Base-by-base conservation (phyloP, 2,113 vertebrate species). In the Cyprinus carpio region DNA sequence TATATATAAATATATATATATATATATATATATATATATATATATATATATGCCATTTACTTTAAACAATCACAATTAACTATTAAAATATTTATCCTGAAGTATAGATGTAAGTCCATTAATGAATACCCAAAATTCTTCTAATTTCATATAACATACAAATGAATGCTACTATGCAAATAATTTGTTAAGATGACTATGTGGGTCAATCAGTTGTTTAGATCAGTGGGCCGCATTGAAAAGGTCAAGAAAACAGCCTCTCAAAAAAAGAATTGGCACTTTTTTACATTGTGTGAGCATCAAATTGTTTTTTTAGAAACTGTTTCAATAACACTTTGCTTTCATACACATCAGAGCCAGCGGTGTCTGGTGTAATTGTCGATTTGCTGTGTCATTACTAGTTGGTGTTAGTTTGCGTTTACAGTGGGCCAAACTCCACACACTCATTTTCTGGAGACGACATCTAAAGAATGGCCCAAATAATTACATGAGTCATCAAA, bases 401-500 rank as follows among this genome's bases (percentile, higher is more conserved):
- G 75, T 56, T 31, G 34, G 27, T 77, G 51, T 77, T 31, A 31
- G 64, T 67, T 67, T 31, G 64, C 15, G 76, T 76, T 58, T 82
- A 83, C 79, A 23, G n/a, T 10, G 10, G 13, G 43, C 65, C 23
- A 69, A 69, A 67, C 77, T 85, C 54, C 37, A 74, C 81, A 86
- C 71, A 31, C 25, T 87, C 54, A 77, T 85, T 87, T 65, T 81
- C 69, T 67, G 29, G 37, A 83, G 75, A 89, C 81, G 62, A 79
- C 88, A 89, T 92, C 91, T 90, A 90, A 83, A 67, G 71, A 46
- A 23, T 77, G 91, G 86, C 62, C 71, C 65, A 84, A 93, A 92
- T 89, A 89, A 93, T 93, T 86, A 89, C 80, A 74, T 4, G 84
- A 89, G 85, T 91, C 89, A 88, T 87, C 69, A 91, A 89, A 90